Base-by-base conservation (phyloP, 1,140 invertebrate species). In the Zeugodacus cucurbitae region DNA sequence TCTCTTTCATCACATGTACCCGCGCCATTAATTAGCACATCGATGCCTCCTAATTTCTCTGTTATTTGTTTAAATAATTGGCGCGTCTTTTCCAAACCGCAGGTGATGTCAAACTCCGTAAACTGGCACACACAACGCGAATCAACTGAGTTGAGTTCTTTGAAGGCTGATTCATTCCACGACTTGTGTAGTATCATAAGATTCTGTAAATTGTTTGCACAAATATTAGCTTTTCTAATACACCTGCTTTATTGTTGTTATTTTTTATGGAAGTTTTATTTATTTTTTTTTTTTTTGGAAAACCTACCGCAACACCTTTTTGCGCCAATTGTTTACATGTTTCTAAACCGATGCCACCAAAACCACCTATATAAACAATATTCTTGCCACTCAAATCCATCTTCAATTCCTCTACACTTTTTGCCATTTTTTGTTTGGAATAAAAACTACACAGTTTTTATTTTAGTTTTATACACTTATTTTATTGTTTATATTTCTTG, bases 331-430 rank as follows among this genome's bases (percentile, higher is more conserved):
- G 89, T 88, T 92, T 93, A 87, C 92, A 92, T 29, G 92, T 91
- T 89, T 93, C 92, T 54, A 92, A 88, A 17, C 91, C 91, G 78
- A 92, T 91, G 37, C 91, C 92, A 26, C 91, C 92, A 88, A 92
- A 93, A 86, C 92, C 92, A 58, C 91, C 92, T 58, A 93, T 91
- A 91, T 92, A 92, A 88, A 91, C 91, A 58, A 93, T 89, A 89
- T 93, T 89, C 88, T 93, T 93, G 3, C 91, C 92, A 62, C 88
- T 88, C 57, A 93, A 86, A 88, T 93, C 90, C 91, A 93, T 92
- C 89, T 82, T 91, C 6, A 22, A 7, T 29, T 54, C 44, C 7
- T 88, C 41, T 54, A 44, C 29, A 17, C 44, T 74, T 6, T 41
- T 37, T 7, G 34, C 34, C 11, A 37, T 74, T 74, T 82, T n/a